Conservation (phyloP, 2,113 vertebrate genomes). For the Misgurnus anguillicaudatus region DNA sequence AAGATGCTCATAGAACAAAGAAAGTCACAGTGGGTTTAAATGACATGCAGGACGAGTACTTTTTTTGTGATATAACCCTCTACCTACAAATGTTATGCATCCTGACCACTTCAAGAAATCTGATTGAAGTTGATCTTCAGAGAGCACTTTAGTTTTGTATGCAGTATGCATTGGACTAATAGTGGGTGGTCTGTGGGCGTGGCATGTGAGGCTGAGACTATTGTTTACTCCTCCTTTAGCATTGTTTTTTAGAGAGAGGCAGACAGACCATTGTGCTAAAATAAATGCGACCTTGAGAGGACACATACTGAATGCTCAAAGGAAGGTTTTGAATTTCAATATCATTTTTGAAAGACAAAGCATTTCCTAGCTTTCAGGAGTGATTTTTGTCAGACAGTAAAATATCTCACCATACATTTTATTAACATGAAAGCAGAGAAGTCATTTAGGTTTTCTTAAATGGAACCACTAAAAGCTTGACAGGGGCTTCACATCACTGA, state of each 20-base stretch:
- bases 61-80: too few relatives aligned
- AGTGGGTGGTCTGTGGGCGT: background rate
- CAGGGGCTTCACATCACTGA: constrained; percentile 17
- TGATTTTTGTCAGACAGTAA: constrained; percentile 4
- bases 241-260: too few relatives aligned
- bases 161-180: background rate
- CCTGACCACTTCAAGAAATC: too few relatives aligned
- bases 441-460: constrained; percentile 33
- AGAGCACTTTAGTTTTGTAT: background rate
- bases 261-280: background rate
- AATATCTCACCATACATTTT: background rate
- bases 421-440: constrained; percentile 3
- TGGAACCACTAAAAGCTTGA: constrained; percentile 36
- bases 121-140: too few relatives aligned
- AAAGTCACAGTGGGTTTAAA: too few relatives aligned
- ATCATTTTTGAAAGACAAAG: background rate
- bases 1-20: too few relatives aligned
- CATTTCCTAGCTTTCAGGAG: constrained; percentile 8
- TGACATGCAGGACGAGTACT: too few relatives aligned
- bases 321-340: constrained; percentile 19
- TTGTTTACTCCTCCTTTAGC: background rate
- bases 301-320: constrained; percentile 19
- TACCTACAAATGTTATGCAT: too few relatives aligned
- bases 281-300: constrained; percentile 21
- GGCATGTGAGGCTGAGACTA: constrained; percentile 9